Base-by-base conservation (phyloP, 2,888 invertebrate genomes). In the Nomada fabriciana region DNA sequence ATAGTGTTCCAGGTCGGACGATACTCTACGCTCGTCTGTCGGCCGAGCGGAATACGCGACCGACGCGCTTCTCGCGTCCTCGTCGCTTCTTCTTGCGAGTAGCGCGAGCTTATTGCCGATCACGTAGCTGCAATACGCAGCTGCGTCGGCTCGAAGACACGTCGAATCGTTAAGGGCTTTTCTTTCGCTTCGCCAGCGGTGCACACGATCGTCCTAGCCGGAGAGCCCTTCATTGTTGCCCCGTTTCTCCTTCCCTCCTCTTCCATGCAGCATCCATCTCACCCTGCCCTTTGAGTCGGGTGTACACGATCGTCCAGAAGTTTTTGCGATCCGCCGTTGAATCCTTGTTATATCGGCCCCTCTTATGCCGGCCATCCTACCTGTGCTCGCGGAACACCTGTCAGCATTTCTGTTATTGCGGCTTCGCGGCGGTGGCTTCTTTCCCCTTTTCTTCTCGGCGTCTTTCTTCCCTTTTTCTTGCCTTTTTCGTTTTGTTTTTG, bases 111-210 rank as follows among this genome's bases (percentile, higher is more conserved):
- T 83, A 80, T 82, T 86, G 87, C 89, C 83, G 89, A 88, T 88
- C 85, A 80, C 84, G 82, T 81, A 80, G 82, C 64, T 84, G 47
- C 68, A 76, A 78, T 76, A 82, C 86, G 82, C 85, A 88, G 87
- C 83, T 87, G 88, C 81, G 77, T 63, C 50, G 68, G 67, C 64
- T 15, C 47, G 73, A 73, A 80, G 87, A 85, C 89, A 88, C 88
- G 89, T 74, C 84, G 88, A 88, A 88, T 88, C 88, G 88, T 89
- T 88, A 84, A 78, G 76, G 83, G 82, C 80, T 80, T 86, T 87
- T 87, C 76, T 88, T 84, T 83, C 73, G 73, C 71, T 78, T 47
- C 64, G 67, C 63, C 25, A 57, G 53, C 29, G 50, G 36, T 52
- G 52, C 36, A 25, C 15, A 23, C 63, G 25, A 20, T 23, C n/a